A percentile compares a stretch with the other conserved stretches of the same genome.
These are phyloP conservation scores for Serranus cabrilla DNA, from an alignment of 2,797 vertebrate species.

Conservation along the genomic window DNA sequence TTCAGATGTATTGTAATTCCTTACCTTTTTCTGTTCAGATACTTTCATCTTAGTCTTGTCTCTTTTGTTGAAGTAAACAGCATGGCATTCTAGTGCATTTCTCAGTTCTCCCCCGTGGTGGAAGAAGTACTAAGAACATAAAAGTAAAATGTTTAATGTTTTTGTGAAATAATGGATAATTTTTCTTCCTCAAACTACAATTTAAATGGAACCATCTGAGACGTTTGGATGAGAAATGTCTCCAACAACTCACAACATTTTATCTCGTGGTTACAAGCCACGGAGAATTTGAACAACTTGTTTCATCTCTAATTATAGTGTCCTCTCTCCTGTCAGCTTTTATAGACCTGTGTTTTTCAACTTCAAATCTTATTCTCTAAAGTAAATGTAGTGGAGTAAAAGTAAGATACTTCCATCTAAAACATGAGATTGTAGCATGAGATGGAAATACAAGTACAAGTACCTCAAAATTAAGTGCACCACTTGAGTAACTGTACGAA, in stretches of 20 bases:
- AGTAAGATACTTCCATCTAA: too few relatives aligned
- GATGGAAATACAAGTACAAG: neutral
- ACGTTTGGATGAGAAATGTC: neutral
- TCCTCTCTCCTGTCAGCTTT: too few relatives aligned
- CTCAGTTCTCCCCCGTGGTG: neutral
- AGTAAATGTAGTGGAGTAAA: neutral
- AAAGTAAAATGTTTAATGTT: neutral
- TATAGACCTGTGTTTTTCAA: too few relatives aligned
- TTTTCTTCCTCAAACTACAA: neutral
- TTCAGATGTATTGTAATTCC: neutral
- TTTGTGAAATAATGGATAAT: neutral
- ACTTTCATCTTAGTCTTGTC: neutral
- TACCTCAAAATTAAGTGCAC: neutral
- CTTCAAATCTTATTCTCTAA: too few relatives aligned
- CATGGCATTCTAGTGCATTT: neutral
- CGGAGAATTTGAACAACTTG: too few relatives aligned
- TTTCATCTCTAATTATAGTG: too few relatives aligned
- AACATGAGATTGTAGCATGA: too few relatives aligned
- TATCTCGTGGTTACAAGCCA: too few relatives aligned
- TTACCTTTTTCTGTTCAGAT: neutral
- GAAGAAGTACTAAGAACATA: neutral
- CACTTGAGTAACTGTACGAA: neutral
- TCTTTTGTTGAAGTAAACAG: neutral
- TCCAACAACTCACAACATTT: neutral
- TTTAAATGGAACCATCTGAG: slow-evolving; percentile 9